A percentile compares a stretch with the other conserved stretches of the same genome.
Evolutionary conservation across 2,888 invertebrate species (phyloP).

Genomic region (Drosophila engyochracea): DNA sequence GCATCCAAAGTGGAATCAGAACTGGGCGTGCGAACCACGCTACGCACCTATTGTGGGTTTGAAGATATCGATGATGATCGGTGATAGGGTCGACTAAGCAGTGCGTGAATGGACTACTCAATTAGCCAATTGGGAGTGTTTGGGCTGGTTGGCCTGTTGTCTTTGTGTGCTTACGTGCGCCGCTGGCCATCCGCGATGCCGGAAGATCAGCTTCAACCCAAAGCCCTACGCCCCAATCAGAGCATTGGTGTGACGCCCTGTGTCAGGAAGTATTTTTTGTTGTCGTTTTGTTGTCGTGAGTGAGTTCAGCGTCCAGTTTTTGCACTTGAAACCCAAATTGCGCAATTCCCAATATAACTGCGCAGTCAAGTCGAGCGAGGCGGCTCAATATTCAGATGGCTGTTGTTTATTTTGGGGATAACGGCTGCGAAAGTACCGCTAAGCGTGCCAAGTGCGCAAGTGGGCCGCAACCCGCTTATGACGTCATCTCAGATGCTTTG

Average conservation of each 20-base stretch:
- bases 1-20: neutral
- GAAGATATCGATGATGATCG: conserved; percentile 33
- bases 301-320: conserved; percentile 71
- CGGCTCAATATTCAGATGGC: conserved; percentile 25
- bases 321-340: conserved; percentile 79
- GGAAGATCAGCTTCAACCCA: conserved; percentile 36
- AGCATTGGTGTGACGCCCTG: conserved; percentile 15
- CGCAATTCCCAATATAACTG: conserved; percentile 72
- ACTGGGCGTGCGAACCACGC: conserved; percentile 66
- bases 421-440: conserved; percentile 68
- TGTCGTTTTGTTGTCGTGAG: conserved; percentile 12
- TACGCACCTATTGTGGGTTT: conserved; percentile 43
- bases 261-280: conserved; percentile 42
- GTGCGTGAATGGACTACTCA: conserved; percentile 48
- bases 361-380: conserved; percentile 29
- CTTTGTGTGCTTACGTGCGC: conserved; percentile 56
- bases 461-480: conserved; percentile 57
- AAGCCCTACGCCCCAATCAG: conserved; percentile 26
- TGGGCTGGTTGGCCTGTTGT: conserved; percentile 15
- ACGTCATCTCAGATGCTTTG: conserved; percentile 45
- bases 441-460: conserved; percentile 64
- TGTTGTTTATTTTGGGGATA: conserved; percentile 44
- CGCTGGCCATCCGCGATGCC: conserved; percentile 44
- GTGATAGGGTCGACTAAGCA: neutral
- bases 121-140: conserved; percentile 18